phyloP scores from a whole-genome alignment of 2,888 invertebrate species.

The Tenthredo livida region DNA sequence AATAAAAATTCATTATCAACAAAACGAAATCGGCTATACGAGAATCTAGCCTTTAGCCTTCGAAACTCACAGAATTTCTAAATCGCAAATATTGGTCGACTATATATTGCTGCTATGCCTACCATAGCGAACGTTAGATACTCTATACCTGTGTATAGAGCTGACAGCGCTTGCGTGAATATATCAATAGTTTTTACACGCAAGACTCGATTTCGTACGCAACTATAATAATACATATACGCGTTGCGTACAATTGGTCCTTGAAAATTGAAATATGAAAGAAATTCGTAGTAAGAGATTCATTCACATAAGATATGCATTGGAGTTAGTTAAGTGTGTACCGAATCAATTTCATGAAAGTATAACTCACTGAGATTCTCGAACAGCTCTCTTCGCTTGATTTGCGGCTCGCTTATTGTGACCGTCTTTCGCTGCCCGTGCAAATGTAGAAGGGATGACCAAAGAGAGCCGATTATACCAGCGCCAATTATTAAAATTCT shows the following conservation, averaged over 20 bases:
- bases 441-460: constrained; percentile 84
- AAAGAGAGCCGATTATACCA: constrained; percentile 86
- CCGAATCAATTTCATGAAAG: not conserved
- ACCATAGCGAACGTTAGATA: not conserved
- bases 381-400: constrained; percentile 66
- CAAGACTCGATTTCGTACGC: not conserved
- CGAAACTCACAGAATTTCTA: not conserved
- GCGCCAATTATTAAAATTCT: constrained; percentile 85
- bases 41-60: not conserved
- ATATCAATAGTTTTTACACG: constrained; percentile 7
- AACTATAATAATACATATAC: not conserved
- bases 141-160: not conserved
- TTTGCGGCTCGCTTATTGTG: constrained; percentile 85
- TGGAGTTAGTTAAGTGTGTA: not conserved
- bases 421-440: constrained; percentile 85
- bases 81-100: not conserved
- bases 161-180: not conserved
- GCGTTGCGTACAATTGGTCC: not conserved
- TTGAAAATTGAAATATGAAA: not conserved
- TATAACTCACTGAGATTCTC: constrained; percentile 19
- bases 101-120: not conserved
- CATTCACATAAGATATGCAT: constrained; percentile 3
- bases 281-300: not conserved
- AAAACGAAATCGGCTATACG: not conserved
- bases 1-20: not conserved